Evolutionary conservation across 2,797 vertebrate species (phyloP).

Genomic region (Benthosema pterotum): DNA sequence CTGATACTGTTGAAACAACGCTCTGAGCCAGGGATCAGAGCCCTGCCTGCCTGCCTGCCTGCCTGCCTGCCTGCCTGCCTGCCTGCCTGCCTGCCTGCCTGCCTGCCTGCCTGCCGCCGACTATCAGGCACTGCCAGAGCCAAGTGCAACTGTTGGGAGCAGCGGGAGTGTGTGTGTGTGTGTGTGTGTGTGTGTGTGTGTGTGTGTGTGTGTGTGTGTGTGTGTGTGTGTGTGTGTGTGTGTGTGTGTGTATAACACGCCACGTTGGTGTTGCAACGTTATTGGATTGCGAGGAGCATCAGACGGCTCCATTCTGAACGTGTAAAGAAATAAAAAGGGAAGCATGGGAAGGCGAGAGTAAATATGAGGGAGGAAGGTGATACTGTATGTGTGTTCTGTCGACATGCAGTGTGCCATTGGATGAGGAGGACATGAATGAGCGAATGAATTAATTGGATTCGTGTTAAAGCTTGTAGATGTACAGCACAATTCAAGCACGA

Average conservation of each 20-base stretch:
- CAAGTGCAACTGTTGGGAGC: conserved; percentile 38
- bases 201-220: background rate
- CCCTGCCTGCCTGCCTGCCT: conserved; percentile 51
- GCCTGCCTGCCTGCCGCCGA: conserved; percentile 46
- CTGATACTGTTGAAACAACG: conserved; percentile 62
- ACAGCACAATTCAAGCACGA: no score
- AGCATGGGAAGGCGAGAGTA: background rate
- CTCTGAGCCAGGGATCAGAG: conserved; percentile 63
- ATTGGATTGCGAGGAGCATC: no score
- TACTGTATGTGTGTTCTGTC: no score
- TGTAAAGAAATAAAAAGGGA: background rate
- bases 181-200: background rate
- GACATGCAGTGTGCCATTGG: no score
- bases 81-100: conserved; percentile 49
- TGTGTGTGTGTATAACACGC: no score
- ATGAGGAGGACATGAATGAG: background rate
- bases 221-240: background rate
- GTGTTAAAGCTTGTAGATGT: no score
- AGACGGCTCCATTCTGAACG: background rate
- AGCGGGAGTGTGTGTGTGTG: background rate
- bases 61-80: conserved; percentile 48
- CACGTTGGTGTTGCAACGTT: no score
- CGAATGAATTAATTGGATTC: no score
- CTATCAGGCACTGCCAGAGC: conserved; percentile 42
- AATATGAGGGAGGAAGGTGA: background rate